Evolutionary conservation across 2,888 invertebrate genomes (phyloP), one percentile per base, ranked within the genome.

Genomic region (Drosophila glabriapex): DNA sequence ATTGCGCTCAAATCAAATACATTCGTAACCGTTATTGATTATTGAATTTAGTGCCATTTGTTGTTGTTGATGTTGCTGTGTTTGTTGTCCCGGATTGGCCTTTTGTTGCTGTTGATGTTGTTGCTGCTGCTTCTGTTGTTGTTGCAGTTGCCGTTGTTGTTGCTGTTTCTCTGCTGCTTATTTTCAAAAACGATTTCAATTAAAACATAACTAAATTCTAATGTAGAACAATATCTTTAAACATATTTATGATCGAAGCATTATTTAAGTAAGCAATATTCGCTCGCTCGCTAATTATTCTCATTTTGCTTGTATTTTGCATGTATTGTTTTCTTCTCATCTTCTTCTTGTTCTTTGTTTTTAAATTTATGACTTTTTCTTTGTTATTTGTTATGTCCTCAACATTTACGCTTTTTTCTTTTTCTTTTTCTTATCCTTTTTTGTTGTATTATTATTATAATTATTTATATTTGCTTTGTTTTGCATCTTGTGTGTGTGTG

Each of bases 351-450:
- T 69, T 81, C 52, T 66, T 53, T 60, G 22, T n/a, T 68, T 73
- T 85, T 83, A 85, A 87, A 82, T 83, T 85, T 85, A 85, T 85
- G 86, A 86, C 88, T 88, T 86, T 82, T 83, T 76, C 70, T 77
- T 87, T 86, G 74, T 80, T 73, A 66, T 83, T 77, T 64, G 69
- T 69, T 72, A 66, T 65, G 29, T 52, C 54, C 22, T 53, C 39
- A 63, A 61, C 61, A 19, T 52, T 43, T 29, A 53, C 14, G 29
- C 1, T 55, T 65, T 68, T 56, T 46, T 52, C 33, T 54, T 39
- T 41, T 12, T 16, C n/a, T 64, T 62, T 41, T 12, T 16, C n/a
- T 64, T 62, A 12, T 22, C n/a, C 61, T 62, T 58, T 60, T 68
- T 35, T 35, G 16, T 35, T 12, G 31, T 12, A 46, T 25, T 25